These are phyloP conservation scores for Bambusicola thoracicus DNA, from an alignment of 2,113 vertebrate genomes.

Conservation along the genomic window DNA sequence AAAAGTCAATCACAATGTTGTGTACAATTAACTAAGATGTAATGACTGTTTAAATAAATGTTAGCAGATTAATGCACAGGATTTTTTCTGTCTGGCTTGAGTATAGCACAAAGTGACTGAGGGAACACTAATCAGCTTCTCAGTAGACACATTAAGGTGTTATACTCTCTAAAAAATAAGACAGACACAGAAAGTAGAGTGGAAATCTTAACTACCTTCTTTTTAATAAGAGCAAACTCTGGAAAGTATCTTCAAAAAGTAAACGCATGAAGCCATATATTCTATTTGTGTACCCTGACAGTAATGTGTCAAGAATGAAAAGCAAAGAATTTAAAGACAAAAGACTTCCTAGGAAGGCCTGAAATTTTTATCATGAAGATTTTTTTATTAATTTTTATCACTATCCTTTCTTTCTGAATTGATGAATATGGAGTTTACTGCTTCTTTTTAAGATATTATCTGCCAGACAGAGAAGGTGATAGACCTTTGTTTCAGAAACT, in stretches of 20 bases:
- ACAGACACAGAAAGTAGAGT: background rate
- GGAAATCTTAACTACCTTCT: background rate
- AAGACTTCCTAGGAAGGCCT: background rate
- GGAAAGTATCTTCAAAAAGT: background rate
- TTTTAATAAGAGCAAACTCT: background rate
- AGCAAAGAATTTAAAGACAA: background rate
- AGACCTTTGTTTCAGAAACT: background rate
- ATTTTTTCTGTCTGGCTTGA: background rate
- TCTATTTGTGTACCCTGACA: background rate
- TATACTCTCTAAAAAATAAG: background rate
- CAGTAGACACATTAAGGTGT: background rate
- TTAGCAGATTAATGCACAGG: background rate
- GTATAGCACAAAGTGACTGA: background rate
- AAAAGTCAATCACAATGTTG: background rate
- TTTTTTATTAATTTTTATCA: background rate
- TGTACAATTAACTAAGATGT: background rate
- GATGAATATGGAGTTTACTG: background rate
- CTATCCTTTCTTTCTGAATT: background rate
- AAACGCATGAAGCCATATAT: rapidly evolving
- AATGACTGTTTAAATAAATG: background rate
- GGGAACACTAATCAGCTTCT: background rate
- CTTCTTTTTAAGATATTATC: background rate
- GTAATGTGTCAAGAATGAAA: background rate
- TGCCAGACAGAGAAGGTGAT: background rate
- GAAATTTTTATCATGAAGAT: background rate